phyloP scores from a whole-genome alignment of 2,113 vertebrate genomes.

The Trematocara variabile region DNA sequence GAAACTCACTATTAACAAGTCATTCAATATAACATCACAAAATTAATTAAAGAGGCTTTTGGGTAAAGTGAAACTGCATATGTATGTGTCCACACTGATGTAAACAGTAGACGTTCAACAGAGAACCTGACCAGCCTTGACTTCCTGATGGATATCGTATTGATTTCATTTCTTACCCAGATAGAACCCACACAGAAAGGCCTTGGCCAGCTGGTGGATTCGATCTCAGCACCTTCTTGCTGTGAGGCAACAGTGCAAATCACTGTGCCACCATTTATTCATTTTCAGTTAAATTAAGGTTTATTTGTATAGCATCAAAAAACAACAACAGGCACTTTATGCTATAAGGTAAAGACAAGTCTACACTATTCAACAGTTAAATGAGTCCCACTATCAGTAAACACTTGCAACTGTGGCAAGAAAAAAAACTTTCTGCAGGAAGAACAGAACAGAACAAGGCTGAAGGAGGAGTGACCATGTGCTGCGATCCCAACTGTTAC shows the following conservation, averaged over 20 bases:
- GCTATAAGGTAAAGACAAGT: accelerated
- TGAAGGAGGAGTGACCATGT: not conserved
- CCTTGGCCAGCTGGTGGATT: accelerated
- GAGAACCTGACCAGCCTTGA: accelerated
- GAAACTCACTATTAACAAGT: not conserved
- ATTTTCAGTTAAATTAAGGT: not conserved
- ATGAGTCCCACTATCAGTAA: not conserved
- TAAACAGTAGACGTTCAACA: not conserved
- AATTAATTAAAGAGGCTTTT: not conserved
- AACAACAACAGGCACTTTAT: accelerated
- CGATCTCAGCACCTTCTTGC: accelerated
- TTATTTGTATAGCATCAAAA: not conserved
- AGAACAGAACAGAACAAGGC: not conserved
- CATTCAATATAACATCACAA: too few relatives aligned
- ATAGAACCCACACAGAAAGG: not conserved
- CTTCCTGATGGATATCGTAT: accelerated
- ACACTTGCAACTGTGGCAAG: not conserved
- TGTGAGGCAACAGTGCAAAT: not conserved
- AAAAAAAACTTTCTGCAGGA: not conserved
- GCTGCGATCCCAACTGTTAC: accelerated
- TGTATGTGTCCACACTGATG: not conserved
- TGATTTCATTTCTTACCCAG: not conserved
- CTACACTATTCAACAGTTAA: not conserved
- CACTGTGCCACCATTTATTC: accelerated
- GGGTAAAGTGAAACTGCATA: not conserved